Base-by-base conservation (phyloP, 2,888 invertebrate species). In the Erannis defoliaria region DNA sequence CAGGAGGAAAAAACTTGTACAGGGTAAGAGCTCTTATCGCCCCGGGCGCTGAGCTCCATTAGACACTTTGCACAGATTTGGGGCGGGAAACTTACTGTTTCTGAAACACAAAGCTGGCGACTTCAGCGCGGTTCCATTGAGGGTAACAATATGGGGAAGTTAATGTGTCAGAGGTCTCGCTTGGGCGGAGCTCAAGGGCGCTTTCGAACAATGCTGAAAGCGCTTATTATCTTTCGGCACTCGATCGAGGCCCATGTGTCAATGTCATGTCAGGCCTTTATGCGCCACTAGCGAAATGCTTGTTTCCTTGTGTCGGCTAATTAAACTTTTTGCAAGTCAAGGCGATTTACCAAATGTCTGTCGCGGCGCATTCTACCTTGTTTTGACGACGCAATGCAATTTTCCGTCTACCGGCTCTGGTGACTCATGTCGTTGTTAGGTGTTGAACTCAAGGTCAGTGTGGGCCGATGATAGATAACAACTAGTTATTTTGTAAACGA, bases 21-120 rank as follows among this genome's bases (percentile, higher is more conserved):
- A 80, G 84, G 75, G 84, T 77, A 80, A 89, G 88, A 87, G 85
- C 88, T 83, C 86, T 89, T 85, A 82, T 84, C 82, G 83, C 85
- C 80, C 78, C 72, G 75, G 78, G 85, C 86, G 77, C 75, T 77
- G 82, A 75, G 85, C 81, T 84, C 85, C 88, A 88, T 90, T 89
- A 89, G 84, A 86, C 88, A 89, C 91, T 90, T 89, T 80, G 85
- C 82, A 79, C 76, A 82, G 84, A 85, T 88, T 89, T 76, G 83
- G 88, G 82, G 85, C 82, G 80, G 73, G 78, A 74, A 76, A 76
- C 81, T 80, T 80, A 81, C 80, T 75, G 74, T 79, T 77, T 74
- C 72, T 82, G 82, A 77, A 78, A 77, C 78, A 75, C 71, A 68
- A 69, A 74, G 83, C 78, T 74, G 79, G 72, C 60, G 71, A 71